Evolutionary conservation across 2,113 vertebrate species (phyloP), one percentile per base, ranked within the genome.

Genomic region (Pseudorasbora parva): DNA sequence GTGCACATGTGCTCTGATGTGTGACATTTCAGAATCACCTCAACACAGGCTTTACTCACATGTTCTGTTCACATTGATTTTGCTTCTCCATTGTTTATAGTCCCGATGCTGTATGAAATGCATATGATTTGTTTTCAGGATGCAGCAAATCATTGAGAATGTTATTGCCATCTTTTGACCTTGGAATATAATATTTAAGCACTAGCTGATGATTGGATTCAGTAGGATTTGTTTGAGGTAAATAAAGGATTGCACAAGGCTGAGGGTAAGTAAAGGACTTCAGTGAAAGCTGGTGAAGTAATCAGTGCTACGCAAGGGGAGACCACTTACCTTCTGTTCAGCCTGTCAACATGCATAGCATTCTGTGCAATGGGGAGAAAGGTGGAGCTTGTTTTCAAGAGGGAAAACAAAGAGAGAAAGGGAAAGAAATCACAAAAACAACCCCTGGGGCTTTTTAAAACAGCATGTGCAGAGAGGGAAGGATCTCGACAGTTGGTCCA

Each of bases 401-500:
- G 27, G 49, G 37, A 45, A 27, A 25, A 45, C 30, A 45, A 12
- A 62, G 72, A 82, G 25, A 19, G 15, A 15, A 43, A 23, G 25
- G 10, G 5, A 9, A 57, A 68, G 19, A 73, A 82, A 47, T 73
- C 25, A 49, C 69, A 82, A 73, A 72, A 72, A 72, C 69, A 47
- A 25, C 64, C 64, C 47, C 56, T 10, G 1, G 54, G 74, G 30
- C 2, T 57, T 77, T 54, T 77, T 37, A 59, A 33, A 62, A 71
- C 33, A 43, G 64, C 80, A 82, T 54, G 68, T 25, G 30, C 10
- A 30, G 19, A 25, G 25, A 66, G 25, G 2, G 5, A 6, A 72
- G 12, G 72, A 68, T 30, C 15, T 23, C 7, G 5, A n/a, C 68
- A 23, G 30, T n/a, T 9, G 21, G 5, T 21, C 8, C 41, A 33